Conservation (phyloP, 2,797 vertebrate genomes). For the Linurgus olivaceus region DNA sequence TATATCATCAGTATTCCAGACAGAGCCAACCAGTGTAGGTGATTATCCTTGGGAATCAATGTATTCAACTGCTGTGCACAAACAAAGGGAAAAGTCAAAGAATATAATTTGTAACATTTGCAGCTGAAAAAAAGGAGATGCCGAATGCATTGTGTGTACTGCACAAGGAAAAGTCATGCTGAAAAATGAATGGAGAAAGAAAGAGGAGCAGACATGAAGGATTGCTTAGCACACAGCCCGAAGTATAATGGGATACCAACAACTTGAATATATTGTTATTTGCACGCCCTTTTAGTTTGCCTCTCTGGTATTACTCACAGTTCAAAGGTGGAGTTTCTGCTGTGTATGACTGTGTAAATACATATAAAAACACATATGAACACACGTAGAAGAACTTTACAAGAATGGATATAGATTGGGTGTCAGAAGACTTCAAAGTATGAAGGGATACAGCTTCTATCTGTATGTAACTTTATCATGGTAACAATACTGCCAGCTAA, state of each 20-base stretch:
- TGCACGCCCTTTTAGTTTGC: background rate
- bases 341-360: background rate
- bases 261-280: background rate
- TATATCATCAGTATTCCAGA: background rate
- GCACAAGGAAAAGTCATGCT: background rate
- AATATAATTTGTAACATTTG: slow-evolving; percentile 12
- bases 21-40: background rate
- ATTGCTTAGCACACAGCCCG: background rate
- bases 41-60: slow-evolving; percentile 4
- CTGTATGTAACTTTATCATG: background rate
- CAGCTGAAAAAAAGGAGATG: background rate
- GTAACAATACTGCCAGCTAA: background rate
- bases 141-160: background rate
- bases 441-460: background rate
- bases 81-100: background rate
- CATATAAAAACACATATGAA: background rate
- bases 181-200: background rate
- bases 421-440: background rate
- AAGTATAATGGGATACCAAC: background rate
- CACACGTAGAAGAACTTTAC: background rate
- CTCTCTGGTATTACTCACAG: background rate
- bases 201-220: background rate
- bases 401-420: background rate
- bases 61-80: background rate
- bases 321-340: background rate